These are phyloP conservation scores for Buceros bicornis DNA, from an alignment of 2,797 vertebrate species.

Conservation along the genomic window DNA sequence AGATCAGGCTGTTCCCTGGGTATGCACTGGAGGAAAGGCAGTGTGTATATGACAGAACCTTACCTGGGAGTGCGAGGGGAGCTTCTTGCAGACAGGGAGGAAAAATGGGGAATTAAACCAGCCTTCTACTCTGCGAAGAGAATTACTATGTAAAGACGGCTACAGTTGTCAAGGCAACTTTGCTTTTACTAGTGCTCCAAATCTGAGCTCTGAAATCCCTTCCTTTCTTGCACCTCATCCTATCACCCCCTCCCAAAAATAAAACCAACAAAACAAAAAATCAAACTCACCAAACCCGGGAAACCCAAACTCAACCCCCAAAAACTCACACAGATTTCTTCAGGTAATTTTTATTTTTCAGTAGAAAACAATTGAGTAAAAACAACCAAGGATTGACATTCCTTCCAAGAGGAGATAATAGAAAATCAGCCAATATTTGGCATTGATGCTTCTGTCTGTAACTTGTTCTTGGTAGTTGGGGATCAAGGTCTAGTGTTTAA, in stretches of 20 bases:
- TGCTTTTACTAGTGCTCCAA: conserved; percentile 28
- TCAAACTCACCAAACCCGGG: neutral
- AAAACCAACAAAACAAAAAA: too few relatives aligned
- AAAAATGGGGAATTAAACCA: conserved; percentile 17
- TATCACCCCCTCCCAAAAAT: neutral
- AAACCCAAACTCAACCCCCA: neutral
- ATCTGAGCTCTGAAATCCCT: neutral
- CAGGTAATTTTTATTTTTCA: neutral
- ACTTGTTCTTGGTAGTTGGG: neutral
- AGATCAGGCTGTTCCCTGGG: conserved; percentile 17
- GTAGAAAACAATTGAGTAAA: neutral
- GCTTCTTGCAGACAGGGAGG: neutral
- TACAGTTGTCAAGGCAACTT: conserved; percentile 70
- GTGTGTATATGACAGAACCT: neutral
- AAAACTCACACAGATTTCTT: neutral
- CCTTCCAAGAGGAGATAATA: neutral
- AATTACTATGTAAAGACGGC: conserved; percentile 43
- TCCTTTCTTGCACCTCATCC: neutral
- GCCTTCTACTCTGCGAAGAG: neutral
- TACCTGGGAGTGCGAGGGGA: conserved; percentile 3
- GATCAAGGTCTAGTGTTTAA: neutral
- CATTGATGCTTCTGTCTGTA: neutral
- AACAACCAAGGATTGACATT: neutral
- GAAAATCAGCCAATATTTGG: neutral
- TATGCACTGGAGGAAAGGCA: neutral